Evolutionary conservation across 2,113 vertebrate genomes (phyloP), one percentile per base, ranked within the genome.

Genomic region (Lepisosteus osseus): DNA sequence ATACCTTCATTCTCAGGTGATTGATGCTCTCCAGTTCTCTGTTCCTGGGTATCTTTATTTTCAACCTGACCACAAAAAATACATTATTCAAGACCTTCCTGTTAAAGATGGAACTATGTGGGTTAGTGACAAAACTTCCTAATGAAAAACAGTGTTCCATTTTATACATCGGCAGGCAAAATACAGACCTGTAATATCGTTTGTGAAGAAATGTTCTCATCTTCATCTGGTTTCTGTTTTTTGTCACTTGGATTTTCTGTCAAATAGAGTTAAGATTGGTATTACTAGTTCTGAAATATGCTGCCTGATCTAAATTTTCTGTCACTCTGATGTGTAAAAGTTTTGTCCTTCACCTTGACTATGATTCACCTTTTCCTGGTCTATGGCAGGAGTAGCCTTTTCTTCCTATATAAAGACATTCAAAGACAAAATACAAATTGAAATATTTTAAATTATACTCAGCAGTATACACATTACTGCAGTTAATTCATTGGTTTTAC

Each of bases 21-120:
- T 73, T 65, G 41, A 54, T 47, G 29, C 44, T 17, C 3, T 41
- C 71, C 75, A 3, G 59, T 11, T 42, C 68, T 15, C 63, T 44
- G 7, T 42, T 85, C 79, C 43, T 66, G 43, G 61, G 29, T 1
- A 3, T 13, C 43, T 9, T 77, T 77, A 54, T 13, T 7, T 7
- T n/a, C 15, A 51, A 51, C 47, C 47, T 51, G 9, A 51, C 29
- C 29, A 29, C 5, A 51, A 51, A 51, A 5, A 51, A 51, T 9
- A 51, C 9, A 51, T 51, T 9, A 51, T 51, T 51, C 47, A 51
- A 51, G 47, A 9, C 9, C 47, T 6, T 51, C 5, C 9, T 51
- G 47, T 51, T 5, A 5, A 9, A 51, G 47, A 51, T 51, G 5
- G 5, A 51, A 51, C 47, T 51, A 6, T 51, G 5, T 6, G 47